These are phyloP conservation scores for Pungitius pungitius DNA, from an alignment of 2,113 vertebrate species.

Conservation along the genomic window DNA sequence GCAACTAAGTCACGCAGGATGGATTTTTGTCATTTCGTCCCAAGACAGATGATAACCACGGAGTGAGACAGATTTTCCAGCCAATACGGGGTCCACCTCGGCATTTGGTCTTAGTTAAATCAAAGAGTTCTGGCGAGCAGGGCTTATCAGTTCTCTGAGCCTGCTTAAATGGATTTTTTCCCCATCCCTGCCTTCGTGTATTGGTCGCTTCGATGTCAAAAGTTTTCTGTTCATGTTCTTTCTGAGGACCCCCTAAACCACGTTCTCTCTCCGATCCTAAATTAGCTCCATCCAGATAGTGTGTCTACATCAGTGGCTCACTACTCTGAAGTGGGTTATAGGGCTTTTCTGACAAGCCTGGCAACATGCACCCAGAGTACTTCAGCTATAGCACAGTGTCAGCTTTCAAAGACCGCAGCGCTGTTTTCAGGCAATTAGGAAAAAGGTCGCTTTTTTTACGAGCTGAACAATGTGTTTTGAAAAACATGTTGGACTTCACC, in stretches of 20 bases:
- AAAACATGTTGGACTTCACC: neutral
- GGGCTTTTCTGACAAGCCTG: slow-evolving; percentile 20
- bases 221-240: slow-evolving; percentile 15
- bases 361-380: neutral
- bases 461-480: neutral
- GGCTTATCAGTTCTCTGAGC: neutral
- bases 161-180: neutral
- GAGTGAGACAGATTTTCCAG: slow-evolving; percentile 13
- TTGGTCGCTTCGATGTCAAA: neutral
- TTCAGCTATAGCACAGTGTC: neutral
- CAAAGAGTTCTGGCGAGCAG: slow-evolving; percentile 15
- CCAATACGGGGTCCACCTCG: neutral
- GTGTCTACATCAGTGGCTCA: slow-evolving; percentile 58
- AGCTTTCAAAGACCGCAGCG: neutral
- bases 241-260: neutral
- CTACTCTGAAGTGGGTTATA: slow-evolving; percentile 54
- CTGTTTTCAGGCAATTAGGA: neutral
- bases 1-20: slow-evolving; percentile 20
- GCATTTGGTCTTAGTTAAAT: slow-evolving; percentile 27
- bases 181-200: neutral
- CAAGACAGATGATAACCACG: slow-evolving; percentile 5
- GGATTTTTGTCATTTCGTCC: slow-evolving; percentile 38
- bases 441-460: neutral
- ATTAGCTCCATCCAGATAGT: slow-evolving; percentile 60
- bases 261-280: slow-evolving; percentile 30